Conservation (phyloP, 2,797 vertebrate genomes). For the Zalophus californianus region DNA sequence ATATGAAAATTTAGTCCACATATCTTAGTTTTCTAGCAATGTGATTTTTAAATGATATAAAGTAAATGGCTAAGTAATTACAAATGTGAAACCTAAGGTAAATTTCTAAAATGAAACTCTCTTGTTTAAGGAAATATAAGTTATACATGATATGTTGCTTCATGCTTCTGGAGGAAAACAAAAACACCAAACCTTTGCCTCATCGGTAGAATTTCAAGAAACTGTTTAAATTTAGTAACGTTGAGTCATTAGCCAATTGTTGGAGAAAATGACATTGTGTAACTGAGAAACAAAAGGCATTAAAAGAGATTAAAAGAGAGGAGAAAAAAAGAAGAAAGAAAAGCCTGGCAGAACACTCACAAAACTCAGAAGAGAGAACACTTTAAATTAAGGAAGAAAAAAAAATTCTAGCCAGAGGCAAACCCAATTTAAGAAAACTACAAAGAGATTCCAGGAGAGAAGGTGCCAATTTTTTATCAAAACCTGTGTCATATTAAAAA, state of each 20-base stretch:
- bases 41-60: not conserved
- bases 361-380: not conserved
- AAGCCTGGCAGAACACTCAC: not conserved
- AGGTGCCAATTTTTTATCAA: conserved; percentile 33
- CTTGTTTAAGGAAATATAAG: conserved; percentile 42
- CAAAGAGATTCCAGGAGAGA: conserved; percentile 36
- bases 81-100: conserved; percentile 74
- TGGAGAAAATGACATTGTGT: not conserved
- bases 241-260: not conserved
- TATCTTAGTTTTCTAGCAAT: not conserved
- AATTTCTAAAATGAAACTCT: conserved; percentile 75
- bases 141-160: not conserved
- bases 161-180: not conserved
- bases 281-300: not conserved
- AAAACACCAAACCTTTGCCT: not conserved
- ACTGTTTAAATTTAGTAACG: not conserved
- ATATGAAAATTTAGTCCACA: conserved; percentile 16
- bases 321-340: not conserved
- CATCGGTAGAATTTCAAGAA: conserved; percentile 45
- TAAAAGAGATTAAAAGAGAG: not conserved
- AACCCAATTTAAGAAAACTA: conserved; percentile 41
- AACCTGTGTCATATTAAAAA: not conserved
- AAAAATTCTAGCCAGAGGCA: conserved; percentile 47
- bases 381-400: not conserved
- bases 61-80: conserved; percentile 55